Percentiles rank a stretch among this genome's conserved stretches.
These are phyloP conservation scores for Agrilus planipennis DNA, from an alignment of 1,140 invertebrate genomes.

Conservation along the genomic window DNA sequence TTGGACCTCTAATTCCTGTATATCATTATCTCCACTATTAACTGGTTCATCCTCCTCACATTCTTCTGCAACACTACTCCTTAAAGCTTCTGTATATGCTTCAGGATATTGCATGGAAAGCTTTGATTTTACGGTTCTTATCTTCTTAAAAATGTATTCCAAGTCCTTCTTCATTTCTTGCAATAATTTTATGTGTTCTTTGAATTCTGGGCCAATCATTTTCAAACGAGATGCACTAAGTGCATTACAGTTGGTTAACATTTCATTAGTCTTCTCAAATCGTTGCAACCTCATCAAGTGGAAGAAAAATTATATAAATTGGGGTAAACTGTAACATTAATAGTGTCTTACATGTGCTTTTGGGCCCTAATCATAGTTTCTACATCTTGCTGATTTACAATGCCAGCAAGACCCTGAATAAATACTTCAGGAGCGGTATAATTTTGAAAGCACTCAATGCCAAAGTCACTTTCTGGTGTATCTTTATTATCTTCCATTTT, in stretches of 20 bases:
- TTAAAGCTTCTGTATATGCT: slow-evolving; percentile 58
- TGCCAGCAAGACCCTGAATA: slow-evolving; percentile 76
- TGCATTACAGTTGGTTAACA: slow-evolving; percentile 90
- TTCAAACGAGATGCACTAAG: slow-evolving; percentile 70
- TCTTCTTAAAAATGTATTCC: slow-evolving; percentile 57
- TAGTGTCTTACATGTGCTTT: slow-evolving; percentile 70
- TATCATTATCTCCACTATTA: no score
- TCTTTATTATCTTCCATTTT: slow-evolving; percentile 32
- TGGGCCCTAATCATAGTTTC: slow-evolving; percentile 82
- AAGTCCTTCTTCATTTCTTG: slow-evolving; percentile 57
- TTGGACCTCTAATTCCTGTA: no score
- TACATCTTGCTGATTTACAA: slow-evolving; percentile 83
- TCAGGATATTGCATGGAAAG: slow-evolving; percentile 74
- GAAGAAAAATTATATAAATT: slow-evolving; percentile 24
- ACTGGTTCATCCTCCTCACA: slow-evolving; percentile 42
- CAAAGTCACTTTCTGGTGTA: slow-evolving; percentile 52
- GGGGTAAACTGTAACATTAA: slow-evolving; percentile 1
- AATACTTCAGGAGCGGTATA: slow-evolving; percentile 84
- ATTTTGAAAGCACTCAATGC: slow-evolving; percentile 76
- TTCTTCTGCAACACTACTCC: slow-evolving; percentile 49
- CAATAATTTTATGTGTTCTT: slow-evolving; percentile 74
- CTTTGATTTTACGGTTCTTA: slow-evolving; percentile 68
- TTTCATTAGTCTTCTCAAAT: slow-evolving; percentile 96
- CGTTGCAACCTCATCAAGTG: slow-evolving; percentile 87
- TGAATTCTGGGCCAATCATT: slow-evolving; percentile 72